Percentiles rank a stretch among this genome's conserved stretches.
phyloP scores from a whole-genome alignment of 2,113 vertebrate genomes.

The Pedionomus torquatus region DNA sequence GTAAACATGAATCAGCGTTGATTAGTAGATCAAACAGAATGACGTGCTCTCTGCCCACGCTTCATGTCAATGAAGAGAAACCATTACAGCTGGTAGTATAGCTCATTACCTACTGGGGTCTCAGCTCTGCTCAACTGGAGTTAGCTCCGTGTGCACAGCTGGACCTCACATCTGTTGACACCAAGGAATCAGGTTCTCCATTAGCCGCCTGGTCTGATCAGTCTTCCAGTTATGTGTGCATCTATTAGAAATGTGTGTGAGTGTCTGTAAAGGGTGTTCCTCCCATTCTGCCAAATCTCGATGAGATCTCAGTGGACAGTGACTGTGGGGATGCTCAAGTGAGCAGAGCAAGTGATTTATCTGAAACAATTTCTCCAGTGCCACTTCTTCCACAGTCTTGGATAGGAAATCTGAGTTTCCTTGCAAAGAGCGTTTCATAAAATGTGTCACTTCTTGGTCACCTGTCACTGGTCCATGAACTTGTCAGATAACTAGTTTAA shows the following conservation, averaged over 20 bases:
- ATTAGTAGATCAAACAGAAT: not conserved
- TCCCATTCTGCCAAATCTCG: rapidly evolving
- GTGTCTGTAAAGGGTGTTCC: not conserved
- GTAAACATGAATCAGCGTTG: conserved; percentile 41
- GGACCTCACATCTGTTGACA: not conserved
- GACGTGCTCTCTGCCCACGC: conserved; percentile 35
- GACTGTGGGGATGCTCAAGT: not conserved
- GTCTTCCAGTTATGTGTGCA: not conserved
- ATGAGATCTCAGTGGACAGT: not conserved
- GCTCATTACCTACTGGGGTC: not conserved
- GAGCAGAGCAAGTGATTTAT: not conserved
- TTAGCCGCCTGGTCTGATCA: not conserved
- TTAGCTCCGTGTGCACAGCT: not conserved
- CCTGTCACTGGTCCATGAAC: not conserved
- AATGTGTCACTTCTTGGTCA: not conserved
- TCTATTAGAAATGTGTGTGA: not conserved
- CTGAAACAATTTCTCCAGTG: not conserved
- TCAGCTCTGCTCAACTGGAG: not conserved
- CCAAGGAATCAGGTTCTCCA: not conserved
- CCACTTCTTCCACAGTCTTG: not conserved
- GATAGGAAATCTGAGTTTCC: not conserved
- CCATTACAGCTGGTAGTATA: not conserved
- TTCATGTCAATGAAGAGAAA: not conserved
- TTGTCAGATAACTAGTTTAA: not conserved
- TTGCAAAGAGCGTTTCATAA: not conserved